These are phyloP conservation scores for Silurus aristotelis DNA, from an alignment of 2,797 vertebrate genomes.

Conservation along the genomic window DNA sequence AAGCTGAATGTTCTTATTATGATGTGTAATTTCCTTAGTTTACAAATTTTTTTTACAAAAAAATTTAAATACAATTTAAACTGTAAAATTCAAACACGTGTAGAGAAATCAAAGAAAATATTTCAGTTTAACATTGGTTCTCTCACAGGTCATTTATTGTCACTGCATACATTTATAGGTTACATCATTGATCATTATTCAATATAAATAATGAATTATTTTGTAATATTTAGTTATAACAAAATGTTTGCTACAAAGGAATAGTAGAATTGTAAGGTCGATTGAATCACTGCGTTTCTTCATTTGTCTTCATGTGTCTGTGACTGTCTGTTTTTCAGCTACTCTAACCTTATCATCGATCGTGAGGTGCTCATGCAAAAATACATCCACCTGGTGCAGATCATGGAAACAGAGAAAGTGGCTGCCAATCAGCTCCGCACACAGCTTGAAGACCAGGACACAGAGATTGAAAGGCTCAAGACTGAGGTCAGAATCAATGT, in stretches of 20 bases:
- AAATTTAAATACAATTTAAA: too few species aligned
- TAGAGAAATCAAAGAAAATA: background rate
- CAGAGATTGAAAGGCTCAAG: slow-evolving; percentile 94
- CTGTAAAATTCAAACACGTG: background rate
- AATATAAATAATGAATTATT: background rate
- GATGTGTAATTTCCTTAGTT: background rate
- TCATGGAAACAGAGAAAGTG: slow-evolving; percentile 95
- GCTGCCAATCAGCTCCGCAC: slow-evolving; percentile 94
- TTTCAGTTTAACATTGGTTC: background rate
- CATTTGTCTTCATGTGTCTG: slow-evolving; percentile 32
- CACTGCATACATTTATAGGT: background rate
- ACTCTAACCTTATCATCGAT: slow-evolving; percentile 92
- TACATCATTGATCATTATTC: background rate
- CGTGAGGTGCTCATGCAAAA: slow-evolving; percentile 98
- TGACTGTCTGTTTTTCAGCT: slow-evolving; percentile 70
- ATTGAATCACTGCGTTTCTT: background rate
- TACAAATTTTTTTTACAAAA: too few species aligned
- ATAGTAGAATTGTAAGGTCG: background rate
- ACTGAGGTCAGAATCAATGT: slow-evolving; percentile 79
- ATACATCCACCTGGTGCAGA: slow-evolving; percentile 97
- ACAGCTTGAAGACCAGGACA: slow-evolving; percentile 97
- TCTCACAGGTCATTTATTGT: too few species aligned
- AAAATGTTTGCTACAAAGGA: background rate
- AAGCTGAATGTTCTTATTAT: slow-evolving; percentile 5
- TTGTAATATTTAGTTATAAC: background rate